These are phyloP conservation scores for Casuarius casuarius DNA, from an alignment of 2,113 vertebrate genomes.

Conservation along the genomic window DNA sequence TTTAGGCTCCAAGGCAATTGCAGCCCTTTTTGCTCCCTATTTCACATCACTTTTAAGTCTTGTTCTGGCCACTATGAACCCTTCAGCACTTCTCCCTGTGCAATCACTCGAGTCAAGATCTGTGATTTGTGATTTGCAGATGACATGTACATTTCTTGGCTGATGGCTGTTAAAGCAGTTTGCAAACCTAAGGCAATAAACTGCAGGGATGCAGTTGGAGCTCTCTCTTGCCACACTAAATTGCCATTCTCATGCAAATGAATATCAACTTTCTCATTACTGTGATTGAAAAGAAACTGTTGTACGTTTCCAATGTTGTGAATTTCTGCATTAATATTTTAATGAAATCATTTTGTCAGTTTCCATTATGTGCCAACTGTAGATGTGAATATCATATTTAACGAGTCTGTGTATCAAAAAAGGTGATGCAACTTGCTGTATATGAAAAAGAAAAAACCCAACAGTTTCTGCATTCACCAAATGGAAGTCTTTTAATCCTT, in stretches of 20 bases:
- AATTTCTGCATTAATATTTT: conserved; percentile 44
- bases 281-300: conserved; percentile 59
- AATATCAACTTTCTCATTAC: conserved; percentile 70
- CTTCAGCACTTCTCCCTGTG: conserved; percentile 92
- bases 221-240: conserved; percentile 64
- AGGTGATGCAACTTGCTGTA: neutral
- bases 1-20: conserved; percentile 90
- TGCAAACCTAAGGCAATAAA: conserved; percentile 83
- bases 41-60: conserved; percentile 94
- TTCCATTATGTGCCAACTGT: conserved; percentile 6
- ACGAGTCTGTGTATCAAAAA: neutral
- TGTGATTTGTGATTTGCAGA: conserved; percentile 94
- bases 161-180: conserved; percentile 88
- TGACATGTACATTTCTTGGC: conserved; percentile 91
- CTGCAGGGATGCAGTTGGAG: conserved; percentile 76
- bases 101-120: conserved; percentile 91
- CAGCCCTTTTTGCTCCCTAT: conserved; percentile 90
- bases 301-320: conserved; percentile 14
- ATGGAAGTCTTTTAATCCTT: conserved; percentile 46
- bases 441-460: neutral
- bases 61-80: conserved; percentile 86
- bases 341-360: conserved; percentile 17
- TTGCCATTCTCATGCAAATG: conserved; percentile 81
- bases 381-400: neutral
- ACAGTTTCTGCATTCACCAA: conserved; percentile 21